Evolutionary conservation across 1,140 invertebrate genomes (phyloP), one percentile per base, ranked within the genome.

Genomic region (Drosophila pallidifrons): DNA sequence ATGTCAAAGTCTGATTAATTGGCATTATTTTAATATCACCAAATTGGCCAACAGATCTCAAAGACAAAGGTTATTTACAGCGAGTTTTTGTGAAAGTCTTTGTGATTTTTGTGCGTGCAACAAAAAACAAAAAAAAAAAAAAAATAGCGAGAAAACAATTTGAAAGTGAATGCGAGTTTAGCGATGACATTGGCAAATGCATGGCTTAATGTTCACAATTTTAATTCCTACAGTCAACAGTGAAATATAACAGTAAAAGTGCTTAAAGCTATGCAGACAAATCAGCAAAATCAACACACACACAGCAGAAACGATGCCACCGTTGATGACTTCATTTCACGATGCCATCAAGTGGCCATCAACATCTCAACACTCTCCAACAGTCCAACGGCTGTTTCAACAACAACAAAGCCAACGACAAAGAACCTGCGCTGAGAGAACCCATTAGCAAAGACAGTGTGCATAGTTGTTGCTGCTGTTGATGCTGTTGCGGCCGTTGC

Each of bases 251-350:
- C 83, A 80, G 83, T 88, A 83, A 88, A 88, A 71, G 64, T 71
- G 71, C 81, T 85, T 71, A 58, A 79, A 85, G 67, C 54, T 75
- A 76, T 70, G 71, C 79, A 60, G 79, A 61, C 66, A 87, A 87
- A 88, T 89, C 83, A 89, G 67, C 75, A 83, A 89, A 88, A 49
- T 83, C 85, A 88, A 88, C 82, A 87, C 65, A 65, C 64, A 57
- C 46, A 82, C 28, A 15, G 32, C 51, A 16, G 25, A 51, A 46
- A 20, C 7, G 16, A 46, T 59, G 51, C 32, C 60, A 38, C 35
- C 45, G 75, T 60, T 80, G 82, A 80, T 82, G 80, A 82, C 83
- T 87, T 88, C 72, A 87, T 88, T 76, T 81, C 47, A 55, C 25
- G 35, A 11, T 38, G 45, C 54, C 52, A 66, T 66, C 41, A 55